Base-by-base conservation (phyloP, 2,888 invertebrate genomes). In the Ochlodes sylvanus region DNA sequence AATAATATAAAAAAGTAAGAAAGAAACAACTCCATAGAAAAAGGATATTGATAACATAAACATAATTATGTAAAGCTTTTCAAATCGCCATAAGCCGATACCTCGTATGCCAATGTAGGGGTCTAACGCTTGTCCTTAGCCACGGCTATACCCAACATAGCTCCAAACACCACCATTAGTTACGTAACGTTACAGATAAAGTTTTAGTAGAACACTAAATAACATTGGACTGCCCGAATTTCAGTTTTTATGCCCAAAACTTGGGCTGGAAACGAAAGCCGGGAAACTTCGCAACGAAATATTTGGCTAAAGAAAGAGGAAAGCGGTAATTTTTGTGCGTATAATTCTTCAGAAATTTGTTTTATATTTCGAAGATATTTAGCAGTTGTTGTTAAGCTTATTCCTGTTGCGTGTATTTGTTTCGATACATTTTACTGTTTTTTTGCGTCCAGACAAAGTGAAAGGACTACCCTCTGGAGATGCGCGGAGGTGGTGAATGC, bases 231-330 rank as follows among this genome's bases (percentile, higher is more conserved):
- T n/a, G 68, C 38, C 62, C 56, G 41, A 68, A 68, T 68, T 68
- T 57, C 62, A 63, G 62, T 68, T 68, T 68, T 68, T 68, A 68
- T 62, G 63, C 68, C 56, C 15, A 47, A 57, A 68, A 63, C 63
- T 68, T 68, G 57, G 50, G 63, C 63, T 52, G 52, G 21, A 32
- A 63, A 67, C 55, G 42, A 19, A 57, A 57, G 0, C 14, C 19
- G 10, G 9, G 42, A 3, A 38, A 57, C 41, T 68, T 61, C n/a
- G 55, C n/a, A 27, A 15, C 34, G 57, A 57, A 68, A 68, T 68
- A 56, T 68, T 68, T 56, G 44, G 41, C 10, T 15, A 27, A 17
- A 38, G 56, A 42, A 57, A 57, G 21, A 63, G 14, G 56, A 63
- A 68, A 57, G 50, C 50, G 47, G 42, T 57, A 50, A 68, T 63